Base-by-base conservation (phyloP, 2,113 vertebrate genomes). In the Leucosticte australis region DNA sequence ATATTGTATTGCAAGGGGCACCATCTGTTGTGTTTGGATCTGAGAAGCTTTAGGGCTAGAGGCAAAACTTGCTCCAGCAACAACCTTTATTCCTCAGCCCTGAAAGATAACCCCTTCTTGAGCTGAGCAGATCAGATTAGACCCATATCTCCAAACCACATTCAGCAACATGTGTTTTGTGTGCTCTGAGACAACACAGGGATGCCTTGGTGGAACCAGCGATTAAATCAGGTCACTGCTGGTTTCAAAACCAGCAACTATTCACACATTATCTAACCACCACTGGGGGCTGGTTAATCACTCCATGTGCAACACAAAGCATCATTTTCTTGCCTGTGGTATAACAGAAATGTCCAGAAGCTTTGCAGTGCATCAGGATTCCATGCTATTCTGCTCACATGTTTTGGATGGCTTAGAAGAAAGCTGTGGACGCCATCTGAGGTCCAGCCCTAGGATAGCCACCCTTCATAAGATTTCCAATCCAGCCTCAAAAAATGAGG, bases 1-100 rank as follows among this genome's bases (percentile, higher is more conserved):
- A 44, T 20, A 67, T 2, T 6, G 23, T 70, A 62, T 11, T 57
- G 52, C 50, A 59, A 77, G 80, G 74, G 24, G 33, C 37, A 60
- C 70, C 74, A 85, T 93, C 76, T 93, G 85, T 35, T 74, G 23
- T 63, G 47, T 69, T 79, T 76, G 53, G 37, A 75, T 85, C n/a
- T 23, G 37, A 92, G 33, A 87, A 78, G 41, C 1, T 62, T 11
- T 65, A 79, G 33, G 63, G 63, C 42, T 69, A 77, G 42, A 88
- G 13, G 46, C 23, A 92, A 89, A 85, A 68, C 28, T 41, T 71
- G 8, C 26, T 82, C 37, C 39, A 64, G 41, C 11, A 75, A 87
- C 23, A 79, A 57, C 42, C 20, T 52, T 62, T 53, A 26, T 24
- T 67, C 15, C n/a, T 89, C 35, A 49, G 11, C 4, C 37, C 39